Conservation (phyloP, 2,113 vertebrate species). For the Eolophus roseicapilla region DNA sequence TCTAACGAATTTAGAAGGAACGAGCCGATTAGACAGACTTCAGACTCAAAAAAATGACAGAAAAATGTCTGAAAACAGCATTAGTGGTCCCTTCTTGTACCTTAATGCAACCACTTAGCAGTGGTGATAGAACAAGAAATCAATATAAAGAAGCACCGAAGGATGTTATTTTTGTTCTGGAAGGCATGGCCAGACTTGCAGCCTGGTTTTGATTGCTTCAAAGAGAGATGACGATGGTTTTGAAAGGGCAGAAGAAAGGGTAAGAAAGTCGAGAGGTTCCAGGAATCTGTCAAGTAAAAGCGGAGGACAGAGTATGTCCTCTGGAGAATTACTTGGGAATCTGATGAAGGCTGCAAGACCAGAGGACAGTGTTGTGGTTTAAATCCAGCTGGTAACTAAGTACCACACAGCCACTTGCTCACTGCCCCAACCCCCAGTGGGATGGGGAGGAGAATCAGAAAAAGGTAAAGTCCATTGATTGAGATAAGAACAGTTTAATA, state of each 20-base stretch:
- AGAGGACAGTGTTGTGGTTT: background rate
- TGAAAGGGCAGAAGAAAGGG: background rate
- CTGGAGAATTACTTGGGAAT: background rate
- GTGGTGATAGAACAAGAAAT: conserved; percentile 14
- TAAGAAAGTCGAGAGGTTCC: background rate
- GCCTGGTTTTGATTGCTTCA: background rate
- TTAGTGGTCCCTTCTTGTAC: background rate
- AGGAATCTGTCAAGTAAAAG: background rate
- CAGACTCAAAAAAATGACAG: background rate
- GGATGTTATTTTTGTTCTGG: conserved; percentile 22
- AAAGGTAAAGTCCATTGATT: background rate
- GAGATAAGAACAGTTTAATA: background rate
- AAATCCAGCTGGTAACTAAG: background rate
- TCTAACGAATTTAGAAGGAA: background rate
- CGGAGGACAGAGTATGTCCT: accelerated
- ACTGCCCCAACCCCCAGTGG: background rate
- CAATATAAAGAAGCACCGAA: conserved; percentile 27
- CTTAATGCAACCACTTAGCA: conserved; percentile 25
- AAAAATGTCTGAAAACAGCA: conserved; percentile 18
- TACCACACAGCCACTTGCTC: background rate
- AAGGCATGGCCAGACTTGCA: background rate
- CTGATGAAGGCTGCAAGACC: background rate
- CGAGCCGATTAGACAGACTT: background rate
- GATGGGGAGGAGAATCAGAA: background rate
- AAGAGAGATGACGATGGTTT: background rate